Percentiles rank a stretch among this genome's conserved stretches.
Conservation (phyloP, 2,888 invertebrate genomes). For the Amblyjoppa proteus region DNA sequence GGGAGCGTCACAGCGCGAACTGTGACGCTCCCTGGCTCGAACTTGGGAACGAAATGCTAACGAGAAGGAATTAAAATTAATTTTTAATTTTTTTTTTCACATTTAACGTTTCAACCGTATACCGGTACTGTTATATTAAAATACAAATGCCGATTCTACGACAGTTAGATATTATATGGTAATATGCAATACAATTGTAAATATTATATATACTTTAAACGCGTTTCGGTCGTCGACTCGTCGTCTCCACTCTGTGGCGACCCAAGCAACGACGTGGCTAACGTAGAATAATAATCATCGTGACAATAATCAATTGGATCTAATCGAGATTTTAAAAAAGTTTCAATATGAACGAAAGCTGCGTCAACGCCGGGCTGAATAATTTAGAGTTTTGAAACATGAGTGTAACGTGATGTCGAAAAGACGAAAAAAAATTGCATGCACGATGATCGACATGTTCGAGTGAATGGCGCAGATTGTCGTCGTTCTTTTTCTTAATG, state of each 20-base stretch:
- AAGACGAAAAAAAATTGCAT: background rate
- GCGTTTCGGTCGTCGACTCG: constrained; percentile 24
- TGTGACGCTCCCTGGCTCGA: background rate
- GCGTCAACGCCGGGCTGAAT: background rate
- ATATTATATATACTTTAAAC: constrained; percentile 51
- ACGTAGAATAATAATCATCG: constrained; percentile 36
- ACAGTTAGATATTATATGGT: constrained; percentile 74
- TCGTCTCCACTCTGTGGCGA: constrained; percentile 35
- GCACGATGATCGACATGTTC: background rate
- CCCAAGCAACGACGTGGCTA: constrained; percentile 17
- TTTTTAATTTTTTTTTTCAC: background rate
- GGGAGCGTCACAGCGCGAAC: background rate
- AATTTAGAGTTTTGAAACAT: background rate
- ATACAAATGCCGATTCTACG: constrained; percentile 82
- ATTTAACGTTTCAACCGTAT: constrained; percentile 59
- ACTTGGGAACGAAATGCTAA: background rate
- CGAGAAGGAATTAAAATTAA: constrained; percentile 2
- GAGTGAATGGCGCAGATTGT: constrained; percentile 35
- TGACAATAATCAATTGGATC: constrained; percentile 36
- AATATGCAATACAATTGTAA: constrained; percentile 68
- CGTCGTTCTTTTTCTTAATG: background rate
- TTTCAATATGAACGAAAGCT: background rate
- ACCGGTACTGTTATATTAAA: constrained; percentile 80
- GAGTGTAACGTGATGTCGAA: background rate
- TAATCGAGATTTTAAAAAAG: constrained; percentile 37